These are phyloP conservation scores for Neelides sp. DNA, from an alignment of 1,140 invertebrate species.

Conservation along the genomic window DNA sequence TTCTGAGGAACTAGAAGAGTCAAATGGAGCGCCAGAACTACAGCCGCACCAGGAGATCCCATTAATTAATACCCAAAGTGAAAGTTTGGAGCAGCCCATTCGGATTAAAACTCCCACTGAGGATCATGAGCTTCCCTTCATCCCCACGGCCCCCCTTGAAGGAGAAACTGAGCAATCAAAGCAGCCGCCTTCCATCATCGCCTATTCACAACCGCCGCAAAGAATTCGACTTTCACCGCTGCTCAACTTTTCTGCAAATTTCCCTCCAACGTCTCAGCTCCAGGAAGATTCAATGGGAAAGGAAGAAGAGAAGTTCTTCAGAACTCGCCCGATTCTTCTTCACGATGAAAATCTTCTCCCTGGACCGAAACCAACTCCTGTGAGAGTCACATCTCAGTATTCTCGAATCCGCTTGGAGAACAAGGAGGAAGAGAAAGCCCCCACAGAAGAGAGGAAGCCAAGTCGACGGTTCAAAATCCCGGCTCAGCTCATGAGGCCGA, in stretches of 20 bases:
- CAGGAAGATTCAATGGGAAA: neutral
- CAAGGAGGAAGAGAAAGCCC: neutral
- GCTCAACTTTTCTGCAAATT: neutral
- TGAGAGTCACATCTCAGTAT: slow-evolving; percentile 7
- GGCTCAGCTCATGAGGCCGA: neutral
- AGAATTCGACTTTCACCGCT: neutral
- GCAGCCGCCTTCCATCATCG: neutral
- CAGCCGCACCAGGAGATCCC: too few species aligned
- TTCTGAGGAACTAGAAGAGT: too few species aligned
- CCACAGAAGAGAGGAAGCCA: neutral
- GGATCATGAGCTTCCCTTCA: too few species aligned
- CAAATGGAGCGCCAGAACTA: too few species aligned
- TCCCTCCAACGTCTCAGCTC: neutral
- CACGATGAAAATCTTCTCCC: too few species aligned
- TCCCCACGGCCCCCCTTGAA: neutral
- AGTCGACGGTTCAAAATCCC: neutral
- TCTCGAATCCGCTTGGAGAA: slow-evolving; percentile 9
- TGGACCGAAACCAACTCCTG: too few species aligned
- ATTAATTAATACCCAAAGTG: too few species aligned
- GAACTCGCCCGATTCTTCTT: neutral
- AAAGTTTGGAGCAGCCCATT: too few species aligned
- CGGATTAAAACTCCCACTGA: too few species aligned
- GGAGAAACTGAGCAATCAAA: too few species aligned
- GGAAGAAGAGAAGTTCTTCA: neutral
- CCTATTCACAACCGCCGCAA: neutral